Conservation (phyloP, 2,113 vertebrate genomes). For the Lethenteron camtschaticum region DNA sequence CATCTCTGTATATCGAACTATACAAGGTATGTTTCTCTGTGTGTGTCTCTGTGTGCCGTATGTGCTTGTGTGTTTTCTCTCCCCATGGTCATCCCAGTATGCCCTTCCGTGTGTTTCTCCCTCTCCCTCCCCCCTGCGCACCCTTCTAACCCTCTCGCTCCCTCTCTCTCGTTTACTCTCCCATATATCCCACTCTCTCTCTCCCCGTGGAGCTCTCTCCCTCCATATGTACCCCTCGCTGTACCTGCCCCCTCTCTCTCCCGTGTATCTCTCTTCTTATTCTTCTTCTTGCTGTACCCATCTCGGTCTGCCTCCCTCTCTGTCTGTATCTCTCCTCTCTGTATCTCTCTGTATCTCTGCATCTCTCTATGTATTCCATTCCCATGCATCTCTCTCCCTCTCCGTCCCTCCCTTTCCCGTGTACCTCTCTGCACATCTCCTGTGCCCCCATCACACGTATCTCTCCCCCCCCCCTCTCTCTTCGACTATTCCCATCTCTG, state of each 20-base stretch:
- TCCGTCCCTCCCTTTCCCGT: not conserved
- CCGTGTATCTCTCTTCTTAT: not conserved
- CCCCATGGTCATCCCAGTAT: too few relatives aligned
- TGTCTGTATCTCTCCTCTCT: not conserved
- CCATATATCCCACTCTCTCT: not conserved
- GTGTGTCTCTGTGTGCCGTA: too few relatives aligned
- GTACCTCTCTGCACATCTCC: not conserved
- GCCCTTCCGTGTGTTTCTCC: too few relatives aligned
- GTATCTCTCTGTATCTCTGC: not conserved
- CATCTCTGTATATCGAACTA: not conserved
- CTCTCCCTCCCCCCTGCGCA: too few relatives aligned
- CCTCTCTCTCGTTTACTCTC: too few relatives aligned
- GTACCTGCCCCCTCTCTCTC: not conserved
- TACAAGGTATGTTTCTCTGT: not conserved
- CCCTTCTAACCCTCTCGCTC: too few relatives aligned
- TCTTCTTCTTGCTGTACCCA: not conserved
- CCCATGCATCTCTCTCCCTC: not conserved
- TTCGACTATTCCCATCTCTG: not conserved
- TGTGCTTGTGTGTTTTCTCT: too few relatives aligned
- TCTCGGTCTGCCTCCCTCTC: not conserved
- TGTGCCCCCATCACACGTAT: not conserved
- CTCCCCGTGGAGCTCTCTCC: not conserved
- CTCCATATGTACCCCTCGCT: not conserved
- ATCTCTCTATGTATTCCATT: not conserved
- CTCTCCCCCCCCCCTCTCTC: not conserved